Percentiles rank a stretch among this genome's conserved stretches.
These are phyloP conservation scores for Parambassis ranga DNA, from an alignment of 2,797 vertebrate genomes.

Conservation along the genomic window DNA sequence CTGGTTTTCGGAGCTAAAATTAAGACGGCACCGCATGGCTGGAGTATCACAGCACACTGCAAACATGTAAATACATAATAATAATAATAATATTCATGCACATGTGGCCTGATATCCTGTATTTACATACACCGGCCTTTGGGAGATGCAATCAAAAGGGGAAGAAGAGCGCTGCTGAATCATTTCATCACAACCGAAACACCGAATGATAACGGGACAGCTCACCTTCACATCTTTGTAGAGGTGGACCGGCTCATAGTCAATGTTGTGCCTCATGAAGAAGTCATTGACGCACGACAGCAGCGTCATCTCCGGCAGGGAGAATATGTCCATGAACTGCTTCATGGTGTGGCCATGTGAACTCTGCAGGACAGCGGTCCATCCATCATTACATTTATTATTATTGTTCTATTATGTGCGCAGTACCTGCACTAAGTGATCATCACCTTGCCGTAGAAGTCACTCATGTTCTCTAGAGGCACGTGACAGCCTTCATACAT, in stretches of 20 bases:
- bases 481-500: constrained; percentile 98
- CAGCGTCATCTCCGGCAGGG: constrained; percentile 95
- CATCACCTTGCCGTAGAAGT: constrained; percentile 97
- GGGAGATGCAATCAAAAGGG: background rate
- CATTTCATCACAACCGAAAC: background rate
- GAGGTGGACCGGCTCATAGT: constrained; percentile 96
- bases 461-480: constrained; percentile 97
- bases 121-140: background rate
- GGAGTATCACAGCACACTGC: constrained; percentile 4
- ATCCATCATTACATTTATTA: background rate
- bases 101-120: background rate
- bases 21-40: constrained; percentile 39
- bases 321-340: constrained; percentile 99
- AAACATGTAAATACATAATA: constrained; percentile 24
- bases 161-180: background rate
- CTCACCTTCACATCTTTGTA: constrained; percentile 98
- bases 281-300: constrained; percentile 97
- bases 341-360: constrained; percentile 97
- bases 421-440: too few relatives aligned
- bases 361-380: constrained; percentile 80
- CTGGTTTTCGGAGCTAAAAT: constrained; percentile 63
- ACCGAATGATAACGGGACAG: background rate
- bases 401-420: background rate
- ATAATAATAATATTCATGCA: background rate
- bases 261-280: constrained; percentile 97